Conservation (phyloP, 2,113 vertebrate species). For the Benitochromis conjunctus region DNA sequence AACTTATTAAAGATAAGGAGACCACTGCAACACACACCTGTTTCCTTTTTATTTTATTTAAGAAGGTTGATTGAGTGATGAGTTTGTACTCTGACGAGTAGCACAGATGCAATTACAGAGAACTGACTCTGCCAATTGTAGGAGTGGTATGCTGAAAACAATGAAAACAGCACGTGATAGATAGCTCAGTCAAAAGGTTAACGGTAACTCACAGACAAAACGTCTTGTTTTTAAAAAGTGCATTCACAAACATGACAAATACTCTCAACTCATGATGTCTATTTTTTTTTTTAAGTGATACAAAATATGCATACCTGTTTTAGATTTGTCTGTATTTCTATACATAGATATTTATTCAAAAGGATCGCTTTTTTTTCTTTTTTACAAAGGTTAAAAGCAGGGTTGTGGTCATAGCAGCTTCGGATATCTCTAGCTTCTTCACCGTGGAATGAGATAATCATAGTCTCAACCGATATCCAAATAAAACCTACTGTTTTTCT, state of each 20-base stretch:
- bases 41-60: conserved; percentile 74
- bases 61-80: conserved; percentile 71
- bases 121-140: conserved; percentile 61
- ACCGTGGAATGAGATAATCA: conserved; percentile 56
- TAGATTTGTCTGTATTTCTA: conserved; percentile 87
- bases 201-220: conserved; percentile 93
- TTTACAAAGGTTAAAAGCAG: conserved; percentile 89
- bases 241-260: conserved; percentile 97
- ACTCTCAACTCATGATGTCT: conserved; percentile 91
- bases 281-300: conserved; percentile 89
- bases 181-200: conserved; percentile 76
- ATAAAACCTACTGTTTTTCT: conserved; percentile 70
- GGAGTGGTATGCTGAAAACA: conserved; percentile 65
- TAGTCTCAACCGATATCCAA: conserved; percentile 69
- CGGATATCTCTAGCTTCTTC: conserved; percentile 75
- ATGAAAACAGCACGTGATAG: conserved; percentile 69
- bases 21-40: conserved; percentile 65
- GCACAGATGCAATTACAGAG: conserved; percentile 68
- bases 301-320: conserved; percentile 88
- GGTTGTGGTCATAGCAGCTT: conserved; percentile 97
- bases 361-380: conserved; percentile 74
- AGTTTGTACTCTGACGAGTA: conserved; percentile 64
- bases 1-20: conserved; percentile 25
- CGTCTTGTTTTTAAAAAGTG: conserved; percentile 93
- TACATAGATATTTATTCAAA: conserved; percentile 83